Conservation (phyloP, 2,888 invertebrate genomes). For the Trimorus sp. region DNA sequence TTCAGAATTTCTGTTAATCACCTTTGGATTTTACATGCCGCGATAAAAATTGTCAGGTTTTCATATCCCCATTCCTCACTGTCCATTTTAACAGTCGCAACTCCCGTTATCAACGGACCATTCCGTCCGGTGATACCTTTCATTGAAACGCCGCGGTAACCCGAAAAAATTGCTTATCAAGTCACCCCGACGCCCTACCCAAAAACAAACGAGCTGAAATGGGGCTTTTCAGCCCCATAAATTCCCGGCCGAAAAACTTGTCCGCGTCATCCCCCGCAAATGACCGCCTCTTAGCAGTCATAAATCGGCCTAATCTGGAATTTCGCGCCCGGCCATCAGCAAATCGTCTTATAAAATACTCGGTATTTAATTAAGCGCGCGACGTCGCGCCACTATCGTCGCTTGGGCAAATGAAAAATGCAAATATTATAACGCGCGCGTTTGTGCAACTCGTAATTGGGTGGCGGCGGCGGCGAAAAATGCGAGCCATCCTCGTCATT, state of each 20-base stretch:
- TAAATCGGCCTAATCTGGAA: conserved; percentile 24
- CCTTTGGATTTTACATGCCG: too few relatives aligned
- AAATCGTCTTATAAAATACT: conserved; percentile 33
- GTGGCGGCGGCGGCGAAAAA: conserved; percentile 50
- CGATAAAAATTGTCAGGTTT: too few relatives aligned
- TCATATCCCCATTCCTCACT: too few relatives aligned
- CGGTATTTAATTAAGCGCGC: conserved; percentile 49
- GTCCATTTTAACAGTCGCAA: too few relatives aligned
- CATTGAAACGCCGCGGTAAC: too few relatives aligned
- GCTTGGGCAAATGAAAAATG: conserved; percentile 41
- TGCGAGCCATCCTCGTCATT: conserved; percentile 61
- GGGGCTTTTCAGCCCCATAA: neutral
- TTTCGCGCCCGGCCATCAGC: conserved; percentile 4
- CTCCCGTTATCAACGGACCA: too few relatives aligned
- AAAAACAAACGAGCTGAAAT: too few relatives aligned
- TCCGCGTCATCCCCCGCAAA: neutral
- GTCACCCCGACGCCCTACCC: too few relatives aligned
- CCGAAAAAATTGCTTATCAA: too few relatives aligned
- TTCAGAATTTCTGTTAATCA: too few relatives aligned
- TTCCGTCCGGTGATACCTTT: too few relatives aligned
- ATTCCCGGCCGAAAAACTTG: neutral
- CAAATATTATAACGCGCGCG: conserved; percentile 38
- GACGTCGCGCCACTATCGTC: neutral
- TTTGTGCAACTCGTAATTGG: conserved; percentile 59
- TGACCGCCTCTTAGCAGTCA: neutral